These are phyloP conservation scores for Laterallus jamaicensis DNA, from an alignment of 2,113 vertebrate species.

Conservation along the genomic window DNA sequence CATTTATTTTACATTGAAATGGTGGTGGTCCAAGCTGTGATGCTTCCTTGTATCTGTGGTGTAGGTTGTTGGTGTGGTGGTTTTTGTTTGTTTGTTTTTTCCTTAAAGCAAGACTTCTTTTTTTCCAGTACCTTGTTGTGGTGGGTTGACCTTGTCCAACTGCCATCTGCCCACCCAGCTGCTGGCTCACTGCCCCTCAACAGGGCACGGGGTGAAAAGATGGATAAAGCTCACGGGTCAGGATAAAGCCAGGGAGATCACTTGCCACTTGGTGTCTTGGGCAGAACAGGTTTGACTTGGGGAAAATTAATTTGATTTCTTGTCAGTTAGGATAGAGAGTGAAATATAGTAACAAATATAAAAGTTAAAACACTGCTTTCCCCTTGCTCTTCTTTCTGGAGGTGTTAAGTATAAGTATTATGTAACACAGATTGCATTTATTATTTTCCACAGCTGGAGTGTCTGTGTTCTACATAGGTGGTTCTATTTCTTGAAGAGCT, in stretches of 20 bases:
- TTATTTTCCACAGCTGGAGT: background rate
- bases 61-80: background rate
- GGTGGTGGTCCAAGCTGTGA: background rate
- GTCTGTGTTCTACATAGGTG: background rate
- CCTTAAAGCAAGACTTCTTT: background rate
- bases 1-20: background rate
- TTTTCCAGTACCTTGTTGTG: background rate
- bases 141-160: background rate
- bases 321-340: background rate
- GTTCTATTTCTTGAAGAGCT: background rate
- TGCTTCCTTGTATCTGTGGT: rapidly evolving
- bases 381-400: background rate
- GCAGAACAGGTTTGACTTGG: background rate
- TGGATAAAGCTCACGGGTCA: background rate
- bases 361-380: background rate
- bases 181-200: rapidly evolving
- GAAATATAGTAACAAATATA: background rate
- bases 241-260: background rate
- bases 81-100: background rate
- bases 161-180: background rate
- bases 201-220: background rate
- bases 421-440: background rate
- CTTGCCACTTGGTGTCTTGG: background rate
- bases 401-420: background rate
- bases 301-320: background rate